Base-by-base conservation (phyloP, 2,113 vertebrate genomes). In the Clinocottus analis region DNA sequence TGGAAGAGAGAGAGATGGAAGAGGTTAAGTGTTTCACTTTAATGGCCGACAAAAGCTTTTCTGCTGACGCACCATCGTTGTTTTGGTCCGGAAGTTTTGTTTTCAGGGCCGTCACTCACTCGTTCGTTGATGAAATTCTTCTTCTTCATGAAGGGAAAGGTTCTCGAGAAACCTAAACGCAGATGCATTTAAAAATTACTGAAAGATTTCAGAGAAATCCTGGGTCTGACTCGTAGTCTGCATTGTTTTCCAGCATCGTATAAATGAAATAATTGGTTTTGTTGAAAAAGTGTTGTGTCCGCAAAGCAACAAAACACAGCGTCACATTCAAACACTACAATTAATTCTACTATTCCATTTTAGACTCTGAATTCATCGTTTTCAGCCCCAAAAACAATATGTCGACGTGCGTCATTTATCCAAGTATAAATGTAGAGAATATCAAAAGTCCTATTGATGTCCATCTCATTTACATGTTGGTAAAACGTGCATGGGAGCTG, bases 21-120 rank as follows among this genome's bases (percentile, higher is more conserved):
- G 45, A 75, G 60, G 75, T 72, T 64, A 64, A 72, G 31, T 62
- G 71, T 62, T 56, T 16, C 16, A 33, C 64, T 81, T 19, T 33
- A 8, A 45, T 17, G 43, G 51, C 4, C 5, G 12, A 13, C 33
- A 12, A 21, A 45, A 43, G 45, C 53, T 51, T 74, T 68, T 49
- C 35, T 66, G 51, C 29, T 37, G 21, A 51, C 8, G 31, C 17
- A 29, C 29, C 37, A 45, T 23, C 31, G 13, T 10, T 55, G 3
- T 9, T 7, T 61, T 61, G 47, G 2, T 21, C 19, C n/a, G 43
- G 23, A 23, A 10, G 17, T 1, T 31, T n/a, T 0, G 10, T 51
- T 23, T 4, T 51, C 8, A 16, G 19, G 10, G 17, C 37, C 27
- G 23, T 17, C 21, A 21, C 21, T 21, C 29, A 47, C 25, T 47